Evolutionary conservation across 2,797 vertebrate species (phyloP).

Genomic region (Pseudomugil gertrudae): DNA sequence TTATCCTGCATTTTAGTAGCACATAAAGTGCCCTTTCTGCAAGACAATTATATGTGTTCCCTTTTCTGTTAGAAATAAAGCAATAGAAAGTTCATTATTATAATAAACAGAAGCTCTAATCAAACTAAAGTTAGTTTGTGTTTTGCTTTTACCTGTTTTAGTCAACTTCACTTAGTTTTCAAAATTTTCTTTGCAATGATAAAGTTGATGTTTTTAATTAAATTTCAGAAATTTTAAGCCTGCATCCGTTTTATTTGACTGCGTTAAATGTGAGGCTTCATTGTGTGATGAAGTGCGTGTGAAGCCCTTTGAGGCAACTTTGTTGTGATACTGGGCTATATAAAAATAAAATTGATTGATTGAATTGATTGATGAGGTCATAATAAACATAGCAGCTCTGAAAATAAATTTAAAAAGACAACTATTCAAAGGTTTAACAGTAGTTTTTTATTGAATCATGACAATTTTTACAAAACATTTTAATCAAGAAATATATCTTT

Average conservation of each 20-base stretch:
- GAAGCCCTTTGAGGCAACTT: too few species aligned
- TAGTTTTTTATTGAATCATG: constrained; percentile 88
- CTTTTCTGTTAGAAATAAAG: not conserved
- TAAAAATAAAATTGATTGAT: too few species aligned
- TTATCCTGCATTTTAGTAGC: not conserved
- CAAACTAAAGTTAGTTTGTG: not conserved
- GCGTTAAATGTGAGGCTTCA: not conserved
- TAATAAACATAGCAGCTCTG: too few species aligned
- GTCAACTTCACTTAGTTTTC: not conserved
- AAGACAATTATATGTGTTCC: not conserved
- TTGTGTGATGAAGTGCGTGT: too few species aligned
- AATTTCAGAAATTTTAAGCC: too few species aligned
- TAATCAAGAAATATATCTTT: constrained; percentile 86
- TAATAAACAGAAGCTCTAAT: not conserved
- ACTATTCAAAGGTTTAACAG: constrained; percentile 59
- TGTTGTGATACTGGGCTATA: too few species aligned
- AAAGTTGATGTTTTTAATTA: not conserved
- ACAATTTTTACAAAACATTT: constrained; percentile 87
- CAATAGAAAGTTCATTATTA: not conserved
- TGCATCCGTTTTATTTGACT: too few species aligned
- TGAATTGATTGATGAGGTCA: too few species aligned
- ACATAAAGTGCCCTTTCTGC: not conserved
- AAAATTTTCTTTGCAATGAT: not conserved
- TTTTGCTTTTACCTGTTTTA: not conserved
- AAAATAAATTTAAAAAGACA: too few species aligned